Base-by-base conservation (phyloP, 2,113 vertebrate species). In the Stercorarius parasiticus region DNA sequence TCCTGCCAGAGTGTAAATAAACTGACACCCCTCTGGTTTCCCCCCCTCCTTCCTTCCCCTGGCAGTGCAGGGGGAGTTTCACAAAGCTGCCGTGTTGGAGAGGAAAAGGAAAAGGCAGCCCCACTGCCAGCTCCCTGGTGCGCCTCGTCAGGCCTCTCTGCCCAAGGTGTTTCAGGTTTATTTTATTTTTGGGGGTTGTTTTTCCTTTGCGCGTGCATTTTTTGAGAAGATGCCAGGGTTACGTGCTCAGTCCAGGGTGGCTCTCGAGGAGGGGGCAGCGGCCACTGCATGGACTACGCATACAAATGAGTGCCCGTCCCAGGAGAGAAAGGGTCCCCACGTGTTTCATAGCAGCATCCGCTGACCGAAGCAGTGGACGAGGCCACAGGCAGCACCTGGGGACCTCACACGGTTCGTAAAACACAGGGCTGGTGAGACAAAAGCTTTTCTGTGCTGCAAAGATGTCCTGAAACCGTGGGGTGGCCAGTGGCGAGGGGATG, bases 1-100 rank as follows among this genome's bases (percentile, higher is more conserved):
- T 76, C 70, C 74, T 82, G 77, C 76, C 13, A 38, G 64, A 43
- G n/a, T 59, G 47, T 91, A 96, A 97, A 96, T 96, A 95, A 97
- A 86, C 86, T 18, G 81, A 76, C 83, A 55, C 42, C 94, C 65
- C 91, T 58, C 58, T 53, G 70, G 61, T 36, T 94, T 90, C 49
- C 20, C 47, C 21, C 2, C 8, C 36, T n/a, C 18, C 6, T 62
- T 65, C 47, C 38, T 80, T 78, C 50, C 45, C 65, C 52, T 43
- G 59, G 73, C 72, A 89, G 65, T 0, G 0, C 27, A n/a, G 47
- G 61, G 43, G 20, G 58, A 45, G 47, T 47, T 78, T 74, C 62
- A 65, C 55, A 79, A 43, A 72, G 65, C 73, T 3, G 11, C 69
- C 40, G 55, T 50, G 29, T 59, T 76, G 78, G 49, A 74, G 64